A percentile compares a stretch with the other conserved stretches of the same genome.
phyloP scores from a whole-genome alignment of 2,113 vertebrate genomes.

The Neogobius melanostomus region DNA sequence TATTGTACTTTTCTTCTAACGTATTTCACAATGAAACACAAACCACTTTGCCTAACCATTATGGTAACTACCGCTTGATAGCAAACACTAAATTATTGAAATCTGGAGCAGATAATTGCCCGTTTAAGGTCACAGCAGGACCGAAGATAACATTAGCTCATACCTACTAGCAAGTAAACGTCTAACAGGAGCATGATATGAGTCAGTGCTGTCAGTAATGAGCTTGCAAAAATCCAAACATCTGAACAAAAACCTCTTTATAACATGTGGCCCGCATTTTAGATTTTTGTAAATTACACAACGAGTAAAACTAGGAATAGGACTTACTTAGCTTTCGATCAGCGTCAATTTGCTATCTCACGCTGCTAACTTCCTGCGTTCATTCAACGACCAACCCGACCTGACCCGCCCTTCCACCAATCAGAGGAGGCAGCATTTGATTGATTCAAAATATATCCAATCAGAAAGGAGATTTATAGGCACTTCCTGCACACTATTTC shows the following conservation, averaged over 20 bases:
- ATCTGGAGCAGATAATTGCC: background rate
- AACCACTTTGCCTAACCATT: background rate
- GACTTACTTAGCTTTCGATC: conserved; percentile 26
- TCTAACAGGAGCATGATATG: background rate
- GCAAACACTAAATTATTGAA: background rate
- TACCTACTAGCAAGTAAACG: conserved; percentile 26
- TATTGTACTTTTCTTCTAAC: background rate
- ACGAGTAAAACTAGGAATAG: conserved; percentile 26
- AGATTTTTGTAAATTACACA: background rate
- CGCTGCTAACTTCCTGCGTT: conserved; percentile 70
- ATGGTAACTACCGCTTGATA: background rate
- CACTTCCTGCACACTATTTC: background rate
- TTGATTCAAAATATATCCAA: conserved; percentile 38
- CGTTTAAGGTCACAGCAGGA: conserved; percentile 16
- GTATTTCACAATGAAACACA: background rate
- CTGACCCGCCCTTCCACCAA: conserved; percentile 67
- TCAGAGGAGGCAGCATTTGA: conserved; percentile 21
- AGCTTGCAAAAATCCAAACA: background rate
- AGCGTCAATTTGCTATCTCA: conserved; percentile 79
- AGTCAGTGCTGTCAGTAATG: background rate
- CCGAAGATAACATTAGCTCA: conserved; percentile 41
- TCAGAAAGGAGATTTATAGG: background rate
- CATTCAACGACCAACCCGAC: conserved; percentile 66
- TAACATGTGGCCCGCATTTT: background rate
- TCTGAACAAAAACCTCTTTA: background rate